Evolutionary conservation across 1,140 invertebrate genomes (phyloP), one percentile per base, ranked within the genome.

Genomic region (Parasteatoda tepidariorum): DNA sequence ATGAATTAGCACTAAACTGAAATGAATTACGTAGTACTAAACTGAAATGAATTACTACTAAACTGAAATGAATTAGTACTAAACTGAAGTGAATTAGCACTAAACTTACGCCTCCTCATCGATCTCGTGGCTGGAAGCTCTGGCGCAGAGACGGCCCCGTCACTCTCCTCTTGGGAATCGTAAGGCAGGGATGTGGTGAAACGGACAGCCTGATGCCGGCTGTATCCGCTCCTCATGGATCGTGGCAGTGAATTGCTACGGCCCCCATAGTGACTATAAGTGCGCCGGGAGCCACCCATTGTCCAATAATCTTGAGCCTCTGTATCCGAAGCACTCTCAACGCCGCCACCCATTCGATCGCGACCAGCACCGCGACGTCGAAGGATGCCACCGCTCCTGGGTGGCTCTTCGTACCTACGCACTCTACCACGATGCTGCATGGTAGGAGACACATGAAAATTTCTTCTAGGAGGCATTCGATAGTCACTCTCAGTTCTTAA

Each of bases 321-420:
- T 0, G 97, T 98, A 87, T 98, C 97, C 18, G 96, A 98, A 38
- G 95, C 95, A 88, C 96, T 97, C n/a, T 84, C 85, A 7, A 71
- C 33, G 11, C 64, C 64, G n/a, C 64, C 62, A 3, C 62, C 38
- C 15, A 54, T 34, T 33, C 73, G 26, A 31, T 61, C 57, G 9
- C 73, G 61, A 89, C 96, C 95, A 85, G 96, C 90, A 61, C 93
- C 87, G 54, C 86, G 62, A 64, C 88, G 86, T 6, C 88, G 87
- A 26, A 87, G 86, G 28, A 87, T 86, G 59, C 86, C 86, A 13
- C 86, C 84, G 22, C 71, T 33, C n/a, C 70, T 57, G 9, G 62
- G 30, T 7, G 68, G 64, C 18, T 84, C 76, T 30, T 83, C 67
- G 33, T 85, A 84, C 0, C 86, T 81, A 30, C 85, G 76, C 83